Evolutionary conservation across 2,113 vertebrate species (phyloP).

Genomic region (Dunckerocampus dactyliophorus): DNA sequence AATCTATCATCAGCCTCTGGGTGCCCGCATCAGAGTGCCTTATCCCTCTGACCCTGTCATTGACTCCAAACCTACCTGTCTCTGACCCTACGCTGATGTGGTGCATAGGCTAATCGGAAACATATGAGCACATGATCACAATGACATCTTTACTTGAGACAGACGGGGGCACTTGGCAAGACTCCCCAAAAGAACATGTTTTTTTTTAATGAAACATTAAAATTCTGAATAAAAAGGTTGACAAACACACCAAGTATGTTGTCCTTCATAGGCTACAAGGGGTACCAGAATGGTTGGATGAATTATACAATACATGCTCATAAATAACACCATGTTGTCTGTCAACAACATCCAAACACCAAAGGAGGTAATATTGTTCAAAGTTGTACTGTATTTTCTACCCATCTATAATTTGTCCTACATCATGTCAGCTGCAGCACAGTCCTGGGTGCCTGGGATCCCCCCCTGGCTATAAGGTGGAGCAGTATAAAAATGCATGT

Average conservation of each 20-base stretch:
- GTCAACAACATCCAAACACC: too few species aligned
- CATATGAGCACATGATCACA: slow-evolving; percentile 34
- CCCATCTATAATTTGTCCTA: slow-evolving; percentile 26
- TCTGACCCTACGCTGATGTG: slow-evolving; percentile 41
- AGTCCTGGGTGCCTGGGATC: slow-evolving; percentile 33
- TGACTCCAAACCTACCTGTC: slow-evolving; percentile 44
- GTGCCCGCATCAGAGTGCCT: slow-evolving; percentile 44
- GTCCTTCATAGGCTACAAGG: too few species aligned
- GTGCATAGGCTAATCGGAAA: slow-evolving; percentile 53
- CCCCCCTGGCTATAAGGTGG: slow-evolving; percentile 40
- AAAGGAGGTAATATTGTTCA: too few species aligned
- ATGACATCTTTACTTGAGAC: slow-evolving; percentile 1
- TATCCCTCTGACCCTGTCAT: slow-evolving; percentile 63
- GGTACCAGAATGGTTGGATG: too few species aligned
- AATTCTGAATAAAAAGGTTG: too few species aligned
- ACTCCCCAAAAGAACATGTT: too few species aligned
- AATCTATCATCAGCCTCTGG: slow-evolving; percentile 62
- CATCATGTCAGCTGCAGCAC: slow-evolving; percentile 38
- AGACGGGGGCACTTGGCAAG: too few species aligned
- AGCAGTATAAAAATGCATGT: slow-evolving; percentile 41
- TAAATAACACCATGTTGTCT: too few species aligned
- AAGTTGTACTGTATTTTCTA: too few species aligned
- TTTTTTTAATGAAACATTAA: too few species aligned
- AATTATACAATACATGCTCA: too few species aligned
- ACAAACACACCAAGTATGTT: too few species aligned